Evolutionary conservation across 2,113 vertebrate genomes (phyloP).

Genomic region (Genyomyrus donnyi): DNA sequence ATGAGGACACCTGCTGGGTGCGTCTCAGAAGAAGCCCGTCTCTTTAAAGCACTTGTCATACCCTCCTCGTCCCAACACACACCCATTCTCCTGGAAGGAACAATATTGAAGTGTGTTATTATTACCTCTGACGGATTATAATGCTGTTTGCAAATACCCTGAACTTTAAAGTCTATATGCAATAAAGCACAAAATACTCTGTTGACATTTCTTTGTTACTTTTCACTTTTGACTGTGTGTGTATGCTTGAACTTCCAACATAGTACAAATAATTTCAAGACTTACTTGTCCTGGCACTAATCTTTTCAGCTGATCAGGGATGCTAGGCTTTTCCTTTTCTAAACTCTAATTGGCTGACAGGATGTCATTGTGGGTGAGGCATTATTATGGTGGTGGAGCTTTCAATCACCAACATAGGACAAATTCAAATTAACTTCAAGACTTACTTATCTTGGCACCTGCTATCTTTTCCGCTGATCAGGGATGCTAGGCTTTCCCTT

Average conservation of each 20-base stretch:
- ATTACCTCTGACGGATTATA: constrained; percentile 24
- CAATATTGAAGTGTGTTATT: constrained; percentile 20
- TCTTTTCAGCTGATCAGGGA: neutral
- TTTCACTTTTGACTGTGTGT: neutral
- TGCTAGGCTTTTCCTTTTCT: neutral
- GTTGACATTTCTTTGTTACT: neutral
- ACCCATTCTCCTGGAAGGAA: constrained; percentile 29
- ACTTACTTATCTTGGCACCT: neutral
- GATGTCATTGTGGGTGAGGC: neutral
- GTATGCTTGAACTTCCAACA: neutral
- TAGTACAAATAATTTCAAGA: neutral
- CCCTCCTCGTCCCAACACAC: constrained; percentile 36
- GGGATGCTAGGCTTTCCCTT: neutral
- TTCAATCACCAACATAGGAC: constrained; percentile 9
- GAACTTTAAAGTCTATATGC: constrained; percentile 24
- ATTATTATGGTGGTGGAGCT: constrained; percentile 11
- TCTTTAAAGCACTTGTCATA: constrained; percentile 53
- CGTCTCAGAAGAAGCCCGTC: constrained; percentile 53
- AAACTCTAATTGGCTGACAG: neutral
- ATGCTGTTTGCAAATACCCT: constrained; percentile 25
- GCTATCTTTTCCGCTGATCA: neutral
- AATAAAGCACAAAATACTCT: constrained; percentile 26
- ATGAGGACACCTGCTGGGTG: constrained; percentile 52
- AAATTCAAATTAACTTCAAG: neutral
- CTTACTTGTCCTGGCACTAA: neutral